Percentiles rank a stretch among this genome's conserved stretches.
Conservation (phyloP, 2,797 vertebrate genomes). For the Semaprochilodus insignis region DNA sequence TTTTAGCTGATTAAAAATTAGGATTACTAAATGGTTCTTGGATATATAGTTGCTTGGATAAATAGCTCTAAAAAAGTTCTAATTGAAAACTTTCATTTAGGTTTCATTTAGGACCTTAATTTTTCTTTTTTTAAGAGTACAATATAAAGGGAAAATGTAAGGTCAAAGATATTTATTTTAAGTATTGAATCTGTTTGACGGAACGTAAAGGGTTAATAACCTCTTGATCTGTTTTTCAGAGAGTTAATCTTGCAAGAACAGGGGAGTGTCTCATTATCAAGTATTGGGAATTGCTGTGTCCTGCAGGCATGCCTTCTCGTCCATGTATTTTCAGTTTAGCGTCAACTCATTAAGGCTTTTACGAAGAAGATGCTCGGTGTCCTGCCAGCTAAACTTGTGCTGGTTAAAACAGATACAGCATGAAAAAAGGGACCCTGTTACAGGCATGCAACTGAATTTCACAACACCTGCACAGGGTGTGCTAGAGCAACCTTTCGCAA, state of each 20-base stretch:
- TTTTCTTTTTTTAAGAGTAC: too few relatives aligned
- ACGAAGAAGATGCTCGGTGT: slow-evolving; percentile 61
- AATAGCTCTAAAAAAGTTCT: too few relatives aligned
- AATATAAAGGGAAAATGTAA: too few relatives aligned
- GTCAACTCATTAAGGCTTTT: slow-evolving; percentile 61
- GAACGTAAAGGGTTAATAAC: too few relatives aligned
- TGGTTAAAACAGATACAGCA: slow-evolving; percentile 26
- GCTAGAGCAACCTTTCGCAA: slow-evolving; percentile 29
- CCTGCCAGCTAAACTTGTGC: slow-evolving; percentile 58
- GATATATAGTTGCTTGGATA: too few relatives aligned
- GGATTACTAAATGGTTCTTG: too few relatives aligned
- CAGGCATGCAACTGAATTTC: slow-evolving; percentile 46
- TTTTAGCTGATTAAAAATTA: too few relatives aligned
- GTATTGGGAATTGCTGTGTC: slow-evolving; percentile 68
- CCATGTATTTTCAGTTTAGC: slow-evolving; percentile 64
- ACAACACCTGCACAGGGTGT: slow-evolving; percentile 34
- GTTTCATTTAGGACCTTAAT: too few relatives aligned
- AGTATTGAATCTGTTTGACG: too few relatives aligned
- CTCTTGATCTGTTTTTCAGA: not conserved
- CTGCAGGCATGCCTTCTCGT: slow-evolving; percentile 64
- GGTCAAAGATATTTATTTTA: too few relatives aligned
- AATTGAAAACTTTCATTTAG: too few relatives aligned
- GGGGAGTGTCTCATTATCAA: slow-evolving; percentile 70
- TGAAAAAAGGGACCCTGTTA: slow-evolving; percentile 30
- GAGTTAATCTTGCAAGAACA: slow-evolving; percentile 67